Conservation (phyloP, 2,797 vertebrate genomes). For the Darevskia mixta region DNA sequence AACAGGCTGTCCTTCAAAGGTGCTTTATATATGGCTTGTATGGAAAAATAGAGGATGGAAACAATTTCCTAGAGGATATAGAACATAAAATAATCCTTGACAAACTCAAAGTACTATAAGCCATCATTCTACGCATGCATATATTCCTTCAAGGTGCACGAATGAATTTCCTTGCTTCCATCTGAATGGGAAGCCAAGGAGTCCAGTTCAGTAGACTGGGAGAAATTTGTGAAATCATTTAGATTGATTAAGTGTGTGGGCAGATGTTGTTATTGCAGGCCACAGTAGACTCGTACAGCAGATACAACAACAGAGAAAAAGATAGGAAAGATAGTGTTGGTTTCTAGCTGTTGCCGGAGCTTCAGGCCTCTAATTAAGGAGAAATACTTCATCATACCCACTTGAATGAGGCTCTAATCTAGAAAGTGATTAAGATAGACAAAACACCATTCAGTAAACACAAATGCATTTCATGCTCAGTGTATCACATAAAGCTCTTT, state of each 20-base stretch:
- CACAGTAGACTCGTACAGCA: conserved; percentile 50
- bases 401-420: conserved; percentile 38
- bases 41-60: neutral
- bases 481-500: conserved; percentile 46
- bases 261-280: conserved; percentile 51
- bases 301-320: conserved; percentile 51
- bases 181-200: neutral
- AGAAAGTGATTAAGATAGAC: conserved; percentile 34
- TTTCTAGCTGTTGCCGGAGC: conserved; percentile 39
- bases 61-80: neutral
- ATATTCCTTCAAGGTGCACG: neutral
- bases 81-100: neutral
- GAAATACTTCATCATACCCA: neutral
- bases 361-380: conserved; percentile 51
- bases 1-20: neutral
- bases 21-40: neutral
- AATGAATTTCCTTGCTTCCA: neutral
- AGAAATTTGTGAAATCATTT: conserved; percentile 47
- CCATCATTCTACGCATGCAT: neutral
- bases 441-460: conserved; percentile 44
- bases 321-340: conserved; percentile 32
- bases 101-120: neutral
- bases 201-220: neutral
- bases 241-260: conserved; percentile 46
- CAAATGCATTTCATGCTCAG: conserved; percentile 39